phyloP scores from a whole-genome alignment of 2,113 vertebrate species.

The Mormoops blainvillei region DNA sequence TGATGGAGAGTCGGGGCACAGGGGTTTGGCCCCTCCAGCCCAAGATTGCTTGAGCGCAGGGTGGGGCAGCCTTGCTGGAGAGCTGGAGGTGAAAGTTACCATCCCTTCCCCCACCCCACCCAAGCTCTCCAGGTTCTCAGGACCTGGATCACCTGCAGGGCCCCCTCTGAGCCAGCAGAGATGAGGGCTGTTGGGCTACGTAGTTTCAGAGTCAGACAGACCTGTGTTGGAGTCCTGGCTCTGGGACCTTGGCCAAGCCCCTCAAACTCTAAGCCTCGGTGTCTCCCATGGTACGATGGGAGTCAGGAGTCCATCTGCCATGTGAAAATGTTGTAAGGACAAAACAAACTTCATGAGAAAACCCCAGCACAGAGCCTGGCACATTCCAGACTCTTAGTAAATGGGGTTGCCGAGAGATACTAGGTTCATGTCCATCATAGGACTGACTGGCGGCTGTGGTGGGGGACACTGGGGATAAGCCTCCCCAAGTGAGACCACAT shows the following conservation, averaged over 20 bases:
- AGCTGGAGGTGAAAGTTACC: neutral
- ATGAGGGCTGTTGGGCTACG: neutral
- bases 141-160: neutral
- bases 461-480: neutral
- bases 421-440: neutral
- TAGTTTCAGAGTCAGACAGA: neutral
- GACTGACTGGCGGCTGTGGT: neutral
- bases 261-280: neutral
- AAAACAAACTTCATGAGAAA: neutral
- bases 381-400: neutral
- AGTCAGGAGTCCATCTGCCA: neutral
- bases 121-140: neutral
- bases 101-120: neutral
- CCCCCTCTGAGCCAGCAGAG: neutral
- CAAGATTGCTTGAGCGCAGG: neutral
- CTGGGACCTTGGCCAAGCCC: neutral
- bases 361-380: fast-evolving
- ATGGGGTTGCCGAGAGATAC: too few species aligned
- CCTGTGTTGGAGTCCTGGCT: neutral
- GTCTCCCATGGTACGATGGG: neutral
- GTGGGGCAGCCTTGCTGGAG: neutral
- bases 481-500: neutral
- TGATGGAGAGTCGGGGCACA: neutral
- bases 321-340: fast-evolving
- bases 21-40: neutral